phyloP scores from a whole-genome alignment of 64 coral and sea anemone species.

The Stichodactyla helianthus region DNA sequence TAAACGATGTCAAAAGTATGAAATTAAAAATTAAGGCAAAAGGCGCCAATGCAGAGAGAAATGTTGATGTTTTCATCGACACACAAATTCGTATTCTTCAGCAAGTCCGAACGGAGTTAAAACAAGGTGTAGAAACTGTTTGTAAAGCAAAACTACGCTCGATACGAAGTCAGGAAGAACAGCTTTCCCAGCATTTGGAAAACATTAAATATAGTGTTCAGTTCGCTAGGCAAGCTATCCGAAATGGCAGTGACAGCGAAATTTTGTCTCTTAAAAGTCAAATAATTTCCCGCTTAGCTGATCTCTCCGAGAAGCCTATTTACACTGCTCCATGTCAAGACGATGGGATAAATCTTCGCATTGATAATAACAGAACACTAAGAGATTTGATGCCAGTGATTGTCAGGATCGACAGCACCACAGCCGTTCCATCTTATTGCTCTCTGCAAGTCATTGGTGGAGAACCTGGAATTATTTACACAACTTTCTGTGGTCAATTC shows the following conservation, averaged over 20 bases:
- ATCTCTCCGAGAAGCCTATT: slow-evolving; percentile 1
- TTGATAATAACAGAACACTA: background rate
- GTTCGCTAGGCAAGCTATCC: background rate
- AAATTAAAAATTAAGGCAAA: background rate
- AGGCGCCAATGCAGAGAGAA: background rate
- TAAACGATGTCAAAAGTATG: background rate
- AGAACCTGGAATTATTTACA: background rate
- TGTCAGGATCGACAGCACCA: slow-evolving; percentile 2
- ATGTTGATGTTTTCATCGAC: slow-evolving; percentile 34
- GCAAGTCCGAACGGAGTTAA: slow-evolving; percentile 4
- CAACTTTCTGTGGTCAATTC: background rate
- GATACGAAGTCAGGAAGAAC: background rate
- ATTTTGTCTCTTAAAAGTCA: slow-evolving; percentile 13
- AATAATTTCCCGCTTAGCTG: background rate
- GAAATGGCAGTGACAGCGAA: slow-evolving; percentile 11
- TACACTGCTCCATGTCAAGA: background rate
- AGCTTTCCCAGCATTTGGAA: background rate
- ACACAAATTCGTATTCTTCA: slow-evolving; percentile 16
- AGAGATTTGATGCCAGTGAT: slow-evolving; percentile 1
- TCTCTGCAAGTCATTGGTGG: slow-evolving; percentile 12
- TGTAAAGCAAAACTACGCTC: background rate
- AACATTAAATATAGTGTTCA: background rate
- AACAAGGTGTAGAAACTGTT: slow-evolving; percentile 19
- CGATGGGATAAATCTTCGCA: background rate
- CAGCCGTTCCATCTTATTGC: background rate